phyloP scores from a whole-genome alignment of 2,888 invertebrate species.

The Caenorhabditis uteleia region DNA sequence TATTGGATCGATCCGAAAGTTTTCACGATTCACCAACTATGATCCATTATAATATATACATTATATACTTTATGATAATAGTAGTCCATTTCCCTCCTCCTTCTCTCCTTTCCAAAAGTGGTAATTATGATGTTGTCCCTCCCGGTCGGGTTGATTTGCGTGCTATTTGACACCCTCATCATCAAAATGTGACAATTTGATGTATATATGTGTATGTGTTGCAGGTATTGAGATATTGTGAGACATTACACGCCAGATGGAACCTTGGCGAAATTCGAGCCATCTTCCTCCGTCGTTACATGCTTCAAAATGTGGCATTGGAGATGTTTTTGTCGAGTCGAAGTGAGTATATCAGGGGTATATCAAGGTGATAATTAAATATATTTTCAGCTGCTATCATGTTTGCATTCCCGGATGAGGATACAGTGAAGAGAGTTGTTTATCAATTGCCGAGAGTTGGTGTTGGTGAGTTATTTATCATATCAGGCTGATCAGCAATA shows the following conservation, averaged over 20 bases:
- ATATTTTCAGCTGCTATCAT: slow-evolving; percentile 88
- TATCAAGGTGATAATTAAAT: too few relatives aligned
- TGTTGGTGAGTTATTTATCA: slow-evolving; percentile 44
- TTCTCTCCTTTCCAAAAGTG: background rate
- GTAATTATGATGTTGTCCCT: background rate
- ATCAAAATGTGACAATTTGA: background rate
- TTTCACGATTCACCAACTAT: too few relatives aligned
- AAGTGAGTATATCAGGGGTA: too few relatives aligned
- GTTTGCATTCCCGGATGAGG: slow-evolving; percentile 96
- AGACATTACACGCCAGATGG: slow-evolving; percentile 98
- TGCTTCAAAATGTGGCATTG: slow-evolving; percentile 90
- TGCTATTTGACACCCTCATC: background rate
- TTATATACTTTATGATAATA: too few relatives aligned
- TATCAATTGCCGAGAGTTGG: slow-evolving; percentile 54
- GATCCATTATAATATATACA: too few relatives aligned
- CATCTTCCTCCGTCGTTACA: slow-evolving; percentile 93
- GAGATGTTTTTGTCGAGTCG: slow-evolving; percentile 98
- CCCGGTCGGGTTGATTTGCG: background rate
- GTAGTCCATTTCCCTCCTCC: background rate
- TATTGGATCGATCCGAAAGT: too few relatives aligned
- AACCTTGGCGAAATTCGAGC: slow-evolving; percentile 98
- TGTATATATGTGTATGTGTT: background rate
- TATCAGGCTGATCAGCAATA: too few relatives aligned
- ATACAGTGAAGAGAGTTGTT: slow-evolving; percentile 87
- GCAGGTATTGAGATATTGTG: slow-evolving; percentile 93